Conservation (phyloP, 2,888 invertebrate species). For the Cheilosia vulpina region DNA sequence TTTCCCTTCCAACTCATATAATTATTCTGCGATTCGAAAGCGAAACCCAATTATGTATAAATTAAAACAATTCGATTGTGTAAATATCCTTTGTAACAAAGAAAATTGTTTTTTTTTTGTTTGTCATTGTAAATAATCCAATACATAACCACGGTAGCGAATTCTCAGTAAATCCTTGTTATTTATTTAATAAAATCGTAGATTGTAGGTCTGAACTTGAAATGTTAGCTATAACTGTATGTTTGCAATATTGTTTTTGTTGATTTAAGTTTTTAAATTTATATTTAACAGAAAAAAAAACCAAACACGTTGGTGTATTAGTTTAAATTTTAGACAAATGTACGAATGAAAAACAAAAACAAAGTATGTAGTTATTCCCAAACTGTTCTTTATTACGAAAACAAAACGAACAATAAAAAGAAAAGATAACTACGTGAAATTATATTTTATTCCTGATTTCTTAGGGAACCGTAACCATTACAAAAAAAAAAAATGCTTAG, state of each 20-base stretch:
- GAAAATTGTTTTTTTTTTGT: slow-evolving; percentile 4
- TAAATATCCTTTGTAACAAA: slow-evolving; percentile 17
- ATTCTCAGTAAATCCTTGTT: slow-evolving; percentile 54
- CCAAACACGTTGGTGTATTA: slow-evolving; percentile 21
- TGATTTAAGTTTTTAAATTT: slow-evolving; percentile 55
- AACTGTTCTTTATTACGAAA: slow-evolving; percentile 56
- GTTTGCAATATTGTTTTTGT: slow-evolving; percentile 48
- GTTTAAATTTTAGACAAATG: slow-evolving; percentile 37
- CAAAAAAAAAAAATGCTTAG: slow-evolving; percentile 50
- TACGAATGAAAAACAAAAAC: slow-evolving; percentile 37
- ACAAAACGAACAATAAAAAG: slow-evolving; percentile 22
- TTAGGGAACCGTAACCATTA: slow-evolving; percentile 47
- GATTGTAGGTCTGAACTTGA: slow-evolving; percentile 39
- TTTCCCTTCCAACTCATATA: too few species aligned
- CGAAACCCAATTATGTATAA: too few species aligned
- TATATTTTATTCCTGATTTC: slow-evolving; percentile 25
- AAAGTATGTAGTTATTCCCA: slow-evolving; percentile 27
- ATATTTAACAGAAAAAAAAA: slow-evolving; percentile 28
- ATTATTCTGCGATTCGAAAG: too few species aligned
- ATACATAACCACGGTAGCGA: slow-evolving; percentile 25
- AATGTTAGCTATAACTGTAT: slow-evolving; percentile 50
- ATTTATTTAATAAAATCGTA: slow-evolving; percentile 60
- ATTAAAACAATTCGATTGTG: too few species aligned
- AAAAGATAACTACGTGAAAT: slow-evolving; percentile 21
- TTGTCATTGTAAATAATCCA: slow-evolving; percentile 47